Conservation (phyloP, 2,888 invertebrate species). For the Dryobota labecula region DNA sequence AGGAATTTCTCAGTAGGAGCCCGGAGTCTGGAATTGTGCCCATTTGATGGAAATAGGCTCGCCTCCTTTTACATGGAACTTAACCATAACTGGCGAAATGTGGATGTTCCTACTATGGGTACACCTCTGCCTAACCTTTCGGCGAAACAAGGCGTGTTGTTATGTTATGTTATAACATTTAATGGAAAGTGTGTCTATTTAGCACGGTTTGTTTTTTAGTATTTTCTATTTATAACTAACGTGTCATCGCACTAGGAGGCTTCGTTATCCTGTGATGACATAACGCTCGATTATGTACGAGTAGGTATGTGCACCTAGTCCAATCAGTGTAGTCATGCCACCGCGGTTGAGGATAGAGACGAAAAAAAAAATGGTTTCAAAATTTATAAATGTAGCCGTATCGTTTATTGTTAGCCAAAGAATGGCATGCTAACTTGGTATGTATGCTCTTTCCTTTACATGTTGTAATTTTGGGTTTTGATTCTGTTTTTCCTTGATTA, state of each 20-base stretch:
- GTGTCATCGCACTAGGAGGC: background rate
- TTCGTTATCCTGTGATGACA: slow-evolving; percentile 9
- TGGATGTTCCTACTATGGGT: no score
- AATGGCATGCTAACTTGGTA: background rate
- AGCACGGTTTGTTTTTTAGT: background rate
- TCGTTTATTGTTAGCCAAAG: background rate
- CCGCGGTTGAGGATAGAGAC: background rate
- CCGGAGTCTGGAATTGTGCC: no score
- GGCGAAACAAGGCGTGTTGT: no score
- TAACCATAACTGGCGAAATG: no score
- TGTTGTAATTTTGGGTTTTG: background rate
- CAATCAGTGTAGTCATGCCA: background rate
- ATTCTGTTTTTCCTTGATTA: background rate
- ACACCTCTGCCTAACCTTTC: no score
- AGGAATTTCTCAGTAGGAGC: no score
- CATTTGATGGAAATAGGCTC: no score
- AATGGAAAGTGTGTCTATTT: background rate
- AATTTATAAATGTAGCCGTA: background rate
- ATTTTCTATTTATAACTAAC: background rate
- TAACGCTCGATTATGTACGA: background rate
- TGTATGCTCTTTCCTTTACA: background rate
- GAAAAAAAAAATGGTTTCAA: no score
- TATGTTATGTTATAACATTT: no score
- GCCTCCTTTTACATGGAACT: no score
- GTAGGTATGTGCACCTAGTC: background rate